phyloP scores from a whole-genome alignment of 1,140 invertebrate species.

The Bathynomus jamesi region DNA sequence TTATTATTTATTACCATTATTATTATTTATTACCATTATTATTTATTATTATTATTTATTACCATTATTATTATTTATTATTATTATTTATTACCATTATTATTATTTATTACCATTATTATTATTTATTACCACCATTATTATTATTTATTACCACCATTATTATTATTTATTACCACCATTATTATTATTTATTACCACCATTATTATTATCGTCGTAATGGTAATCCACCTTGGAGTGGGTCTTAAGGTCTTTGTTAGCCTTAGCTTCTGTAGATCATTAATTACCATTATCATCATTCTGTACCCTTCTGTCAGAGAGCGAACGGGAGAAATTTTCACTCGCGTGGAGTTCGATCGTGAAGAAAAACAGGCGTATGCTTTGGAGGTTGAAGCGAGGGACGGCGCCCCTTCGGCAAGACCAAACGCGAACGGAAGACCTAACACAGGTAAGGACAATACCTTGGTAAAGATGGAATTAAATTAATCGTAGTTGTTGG shows the following conservation, averaged over 20 bases:
- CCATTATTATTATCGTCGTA: background rate
- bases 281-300: background rate
- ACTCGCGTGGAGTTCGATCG: slow-evolving; percentile 83
- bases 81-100: no score
- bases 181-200: no score
- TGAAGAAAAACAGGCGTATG: slow-evolving; percentile 89
- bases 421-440: slow-evolving; percentile 78
- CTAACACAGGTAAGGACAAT: slow-evolving; percentile 78
- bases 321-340: slow-evolving; percentile 85
- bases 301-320: slow-evolving; percentile 43
- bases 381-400: slow-evolving; percentile 82
- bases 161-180: no score
- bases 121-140: no score
- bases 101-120: no score
- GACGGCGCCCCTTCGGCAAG: slow-evolving; percentile 86
- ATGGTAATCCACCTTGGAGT: background rate
- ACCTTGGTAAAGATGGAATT: no score
- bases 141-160: no score
- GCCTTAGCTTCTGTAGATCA: no score
- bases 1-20: background rate
- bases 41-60: no score
- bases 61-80: no score
- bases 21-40: background rate
- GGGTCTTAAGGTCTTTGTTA: background rate
- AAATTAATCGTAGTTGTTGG: no score